Conservation (phyloP, 2,797 vertebrate genomes). For the Phaenicophaeus curvirostris region DNA sequence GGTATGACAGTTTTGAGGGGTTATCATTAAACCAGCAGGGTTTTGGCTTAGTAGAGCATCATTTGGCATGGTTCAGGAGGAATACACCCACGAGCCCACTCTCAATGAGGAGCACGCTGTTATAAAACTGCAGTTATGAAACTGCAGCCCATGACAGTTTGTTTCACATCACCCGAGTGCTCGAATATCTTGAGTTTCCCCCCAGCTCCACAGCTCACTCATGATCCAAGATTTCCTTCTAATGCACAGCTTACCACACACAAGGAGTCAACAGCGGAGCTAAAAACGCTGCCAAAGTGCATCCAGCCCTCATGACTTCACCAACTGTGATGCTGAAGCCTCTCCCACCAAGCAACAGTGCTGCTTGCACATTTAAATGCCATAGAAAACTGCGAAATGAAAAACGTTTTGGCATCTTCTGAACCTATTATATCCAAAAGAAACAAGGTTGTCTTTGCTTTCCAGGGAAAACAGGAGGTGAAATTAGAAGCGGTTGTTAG, state of each 20-base stretch:
- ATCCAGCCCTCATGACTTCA: neutral
- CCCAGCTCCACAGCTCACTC: neutral
- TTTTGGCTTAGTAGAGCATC: neutral
- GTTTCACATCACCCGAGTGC: neutral
- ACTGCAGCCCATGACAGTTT: fast-evolving
- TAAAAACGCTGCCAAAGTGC: fast-evolving
- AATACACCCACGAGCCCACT: neutral
- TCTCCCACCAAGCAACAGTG: fast-evolving
- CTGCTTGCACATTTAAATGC: neutral
- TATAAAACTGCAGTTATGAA: no score
- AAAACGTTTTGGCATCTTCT: neutral
- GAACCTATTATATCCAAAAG: neutral
- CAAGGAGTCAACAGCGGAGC: neutral
- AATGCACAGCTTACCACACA: neutral
- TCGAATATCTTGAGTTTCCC: neutral
- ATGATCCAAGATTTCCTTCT: neutral
- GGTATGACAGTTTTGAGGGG: neutral
- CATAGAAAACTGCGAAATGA: neutral
- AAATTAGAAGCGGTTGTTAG: neutral
- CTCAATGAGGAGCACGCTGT: fast-evolving
- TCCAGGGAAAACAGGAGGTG: constrained; percentile 42
- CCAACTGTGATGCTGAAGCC: neutral
- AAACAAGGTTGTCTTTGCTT: constrained; percentile 4
- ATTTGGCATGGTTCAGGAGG: neutral
- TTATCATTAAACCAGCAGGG: neutral